phyloP scores from a whole-genome alignment of 2,888 invertebrate species.

The Spilosoma lubricipeda region DNA sequence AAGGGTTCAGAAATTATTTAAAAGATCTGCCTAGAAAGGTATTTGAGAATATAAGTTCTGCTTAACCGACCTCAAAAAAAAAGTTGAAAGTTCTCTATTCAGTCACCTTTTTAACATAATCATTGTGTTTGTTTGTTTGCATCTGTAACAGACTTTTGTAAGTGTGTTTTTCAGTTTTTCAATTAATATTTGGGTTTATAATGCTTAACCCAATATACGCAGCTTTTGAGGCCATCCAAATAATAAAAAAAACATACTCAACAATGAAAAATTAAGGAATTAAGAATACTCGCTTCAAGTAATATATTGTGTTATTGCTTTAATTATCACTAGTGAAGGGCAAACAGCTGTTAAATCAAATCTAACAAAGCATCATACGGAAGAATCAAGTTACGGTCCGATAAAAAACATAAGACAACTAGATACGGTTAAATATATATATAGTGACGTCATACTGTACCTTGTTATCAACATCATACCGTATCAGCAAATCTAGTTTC shows the following conservation, averaged over 20 bases:
- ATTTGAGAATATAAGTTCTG: background rate
- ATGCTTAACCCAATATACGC: no score
- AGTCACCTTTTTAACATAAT: no score
- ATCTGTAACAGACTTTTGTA: no score
- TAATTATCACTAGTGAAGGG: background rate
- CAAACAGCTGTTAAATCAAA: background rate
- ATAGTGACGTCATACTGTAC: background rate
- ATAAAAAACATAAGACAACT: background rate
- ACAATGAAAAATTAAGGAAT: no score
- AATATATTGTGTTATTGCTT: background rate
- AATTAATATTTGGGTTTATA: no score
- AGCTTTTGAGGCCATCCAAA: no score
- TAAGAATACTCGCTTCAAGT: no score
- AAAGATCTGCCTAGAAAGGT: background rate
- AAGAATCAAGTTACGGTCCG: background rate
- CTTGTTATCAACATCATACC: background rate
- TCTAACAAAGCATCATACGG: background rate
- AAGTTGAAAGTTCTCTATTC: no score
- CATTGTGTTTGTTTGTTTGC: no score
- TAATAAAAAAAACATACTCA: no score
- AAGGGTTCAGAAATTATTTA: background rate
- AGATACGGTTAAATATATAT: background rate
- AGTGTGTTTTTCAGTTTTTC: no score
- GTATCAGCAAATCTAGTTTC: background rate
- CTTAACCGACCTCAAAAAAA: no score